A percentile compares a stretch with the other conserved stretches of the same genome.
phyloP scores from a whole-genome alignment of 2,113 vertebrate species.

The Prolemur simus region DNA sequence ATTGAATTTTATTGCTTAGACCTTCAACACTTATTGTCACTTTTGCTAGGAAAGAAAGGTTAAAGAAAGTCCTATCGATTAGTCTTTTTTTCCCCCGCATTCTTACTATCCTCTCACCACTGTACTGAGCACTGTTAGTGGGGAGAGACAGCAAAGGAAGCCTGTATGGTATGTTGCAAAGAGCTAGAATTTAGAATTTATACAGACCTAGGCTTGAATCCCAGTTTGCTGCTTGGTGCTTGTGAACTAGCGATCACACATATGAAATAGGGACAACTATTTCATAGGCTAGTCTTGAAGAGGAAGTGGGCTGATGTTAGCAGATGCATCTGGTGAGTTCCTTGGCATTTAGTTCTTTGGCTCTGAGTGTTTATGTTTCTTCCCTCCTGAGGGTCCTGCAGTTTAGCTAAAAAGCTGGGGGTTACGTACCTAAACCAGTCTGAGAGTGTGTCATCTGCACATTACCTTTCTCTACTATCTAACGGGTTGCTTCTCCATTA shows the following conservation, averaged over 20 bases:
- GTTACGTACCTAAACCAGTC: not conserved
- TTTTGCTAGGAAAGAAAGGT: conserved; percentile 52
- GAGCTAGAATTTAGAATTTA: not conserved
- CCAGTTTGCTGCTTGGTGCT: not conserved
- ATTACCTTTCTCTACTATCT: not conserved
- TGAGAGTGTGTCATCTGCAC: not conserved
- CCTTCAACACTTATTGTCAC: not conserved
- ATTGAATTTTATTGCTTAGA: conserved; percentile 45
- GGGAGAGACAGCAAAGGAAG: not conserved
- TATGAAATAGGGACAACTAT: not conserved
- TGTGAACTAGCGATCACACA: not conserved
- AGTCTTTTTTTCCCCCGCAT: not conserved
- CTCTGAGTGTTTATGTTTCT: not conserved
- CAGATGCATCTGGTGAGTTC: not conserved
- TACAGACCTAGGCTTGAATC: not conserved
- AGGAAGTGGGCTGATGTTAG: not conserved
- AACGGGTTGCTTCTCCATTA: conserved; percentile 78
- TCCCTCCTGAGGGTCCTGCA: not conserved
- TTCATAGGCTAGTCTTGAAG: not conserved
- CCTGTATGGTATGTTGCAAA: not conserved
- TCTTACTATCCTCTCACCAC: not conserved
- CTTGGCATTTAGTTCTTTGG: not conserved
- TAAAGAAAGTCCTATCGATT: not conserved
- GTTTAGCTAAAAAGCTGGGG: not conserved
- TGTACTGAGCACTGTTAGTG: not conserved